Evolutionary conservation across 2,113 vertebrate genomes (phyloP).

Genomic region (Haemorhous mexicanus): DNA sequence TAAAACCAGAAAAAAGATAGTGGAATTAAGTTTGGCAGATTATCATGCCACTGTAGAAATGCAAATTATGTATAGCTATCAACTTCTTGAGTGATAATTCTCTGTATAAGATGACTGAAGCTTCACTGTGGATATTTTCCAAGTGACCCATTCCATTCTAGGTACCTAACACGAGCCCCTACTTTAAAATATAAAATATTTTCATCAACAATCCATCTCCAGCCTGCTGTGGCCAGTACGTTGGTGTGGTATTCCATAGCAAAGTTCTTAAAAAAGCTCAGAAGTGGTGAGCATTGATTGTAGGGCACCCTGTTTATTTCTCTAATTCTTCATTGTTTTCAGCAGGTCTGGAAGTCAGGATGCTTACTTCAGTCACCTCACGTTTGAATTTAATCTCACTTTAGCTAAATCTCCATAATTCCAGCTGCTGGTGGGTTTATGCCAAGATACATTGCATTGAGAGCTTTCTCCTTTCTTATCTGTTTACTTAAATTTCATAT

Average conservation of each 20-base stretch:
- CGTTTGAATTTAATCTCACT: constrained; percentile 7
- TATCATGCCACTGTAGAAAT: neutral
- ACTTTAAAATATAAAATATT: neutral
- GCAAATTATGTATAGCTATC: neutral
- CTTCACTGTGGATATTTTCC: neutral
- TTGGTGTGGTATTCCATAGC: neutral
- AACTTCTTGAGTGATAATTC: neutral
- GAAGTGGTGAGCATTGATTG: neutral
- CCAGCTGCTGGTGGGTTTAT: constrained; percentile 47
- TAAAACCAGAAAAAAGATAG: neutral
- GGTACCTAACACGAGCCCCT: neutral
- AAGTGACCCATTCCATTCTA: neutral
- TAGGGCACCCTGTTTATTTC: neutral
- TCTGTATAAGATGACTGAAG: neutral
- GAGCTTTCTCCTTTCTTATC: neutral
- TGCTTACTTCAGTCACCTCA: constrained; percentile 1
- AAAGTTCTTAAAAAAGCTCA: neutral
- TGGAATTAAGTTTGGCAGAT: neutral
- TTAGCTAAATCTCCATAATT: neutral
- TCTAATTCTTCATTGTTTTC: constrained; percentile 18
- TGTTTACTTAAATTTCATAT: neutral
- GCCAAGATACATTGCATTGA: constrained; percentile 14
- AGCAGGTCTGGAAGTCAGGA: constrained; percentile 1
- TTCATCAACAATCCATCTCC: neutral
- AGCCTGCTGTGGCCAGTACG: fast-evolving